Conservation (phyloP, 2,888 invertebrate species). For the Nycteola revayana region DNA sequence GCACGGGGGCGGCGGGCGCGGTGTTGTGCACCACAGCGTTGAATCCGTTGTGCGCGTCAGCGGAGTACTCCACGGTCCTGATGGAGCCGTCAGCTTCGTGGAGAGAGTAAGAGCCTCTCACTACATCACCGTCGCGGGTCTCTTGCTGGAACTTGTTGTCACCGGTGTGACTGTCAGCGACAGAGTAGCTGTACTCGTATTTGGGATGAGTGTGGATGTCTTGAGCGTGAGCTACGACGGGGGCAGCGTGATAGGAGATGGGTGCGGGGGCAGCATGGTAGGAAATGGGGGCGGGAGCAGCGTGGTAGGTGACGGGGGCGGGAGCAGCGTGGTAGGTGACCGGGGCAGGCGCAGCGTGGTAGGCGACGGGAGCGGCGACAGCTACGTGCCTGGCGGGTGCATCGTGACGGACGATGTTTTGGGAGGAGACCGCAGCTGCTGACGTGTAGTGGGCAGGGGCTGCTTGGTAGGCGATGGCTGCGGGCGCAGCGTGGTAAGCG, state of each 20-base stretch:
- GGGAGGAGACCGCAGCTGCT: conserved; percentile 42
- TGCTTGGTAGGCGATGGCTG: not conserved
- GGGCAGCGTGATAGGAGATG: conserved; percentile 24
- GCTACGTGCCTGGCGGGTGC: conserved; percentile 13
- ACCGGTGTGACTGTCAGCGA: conserved; percentile 74
- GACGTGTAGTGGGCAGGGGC: conserved; percentile 42
- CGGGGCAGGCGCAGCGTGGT: conserved; percentile 29
- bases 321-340: conserved; percentile 66
- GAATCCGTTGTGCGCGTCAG: conserved; percentile 69
- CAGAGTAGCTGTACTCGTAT: conserved; percentile 73
- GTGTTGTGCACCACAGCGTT: conserved; percentile 56
- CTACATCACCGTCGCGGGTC: conserved; percentile 67
- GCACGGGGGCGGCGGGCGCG: conserved; percentile 44
- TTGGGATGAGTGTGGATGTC: conserved; percentile 48
- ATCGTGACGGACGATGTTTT: conserved; percentile 48
- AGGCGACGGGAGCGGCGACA: conserved; percentile 14
- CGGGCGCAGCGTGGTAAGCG: not conserved
- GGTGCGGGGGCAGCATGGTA: conserved; percentile 18
- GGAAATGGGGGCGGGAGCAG: conserved; percentile 26
- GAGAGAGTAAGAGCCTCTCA: conserved; percentile 71
- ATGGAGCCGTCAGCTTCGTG: conserved; percentile 74
- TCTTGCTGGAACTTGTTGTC: conserved; percentile 77
- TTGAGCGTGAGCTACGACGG: conserved; percentile 36
- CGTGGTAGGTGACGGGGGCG: conserved; percentile 26
- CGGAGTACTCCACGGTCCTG: conserved; percentile 71